phyloP scores from a whole-genome alignment of 2,113 vertebrate species.

The Sclerurus mexicanus region DNA sequence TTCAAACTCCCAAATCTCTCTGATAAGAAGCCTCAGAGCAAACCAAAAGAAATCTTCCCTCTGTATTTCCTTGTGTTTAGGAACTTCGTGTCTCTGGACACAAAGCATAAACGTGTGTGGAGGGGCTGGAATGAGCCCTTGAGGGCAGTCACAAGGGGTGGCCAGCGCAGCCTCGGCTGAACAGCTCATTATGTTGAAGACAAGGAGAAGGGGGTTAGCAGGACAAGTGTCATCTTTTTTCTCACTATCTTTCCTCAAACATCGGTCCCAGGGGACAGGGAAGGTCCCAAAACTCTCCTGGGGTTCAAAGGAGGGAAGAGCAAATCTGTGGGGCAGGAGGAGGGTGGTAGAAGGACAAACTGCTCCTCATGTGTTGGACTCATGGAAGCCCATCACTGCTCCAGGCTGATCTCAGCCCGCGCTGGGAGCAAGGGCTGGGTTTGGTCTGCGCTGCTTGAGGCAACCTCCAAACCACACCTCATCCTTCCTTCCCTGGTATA shows the following conservation, averaged over 20 bases:
- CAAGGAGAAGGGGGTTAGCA: neutral
- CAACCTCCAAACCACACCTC: neutral
- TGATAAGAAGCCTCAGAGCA: neutral
- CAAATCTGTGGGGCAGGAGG: neutral
- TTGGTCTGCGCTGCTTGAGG: neutral
- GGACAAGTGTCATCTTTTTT: neutral
- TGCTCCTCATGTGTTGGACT: accelerated
- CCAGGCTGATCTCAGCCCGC: neutral
- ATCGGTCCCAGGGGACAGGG: neutral
- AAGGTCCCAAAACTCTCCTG: neutral
- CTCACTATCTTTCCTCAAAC: neutral
- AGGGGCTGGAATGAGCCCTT: neutral
- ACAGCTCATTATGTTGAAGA: neutral
- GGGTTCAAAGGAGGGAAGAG: neutral
- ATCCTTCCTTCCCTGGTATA: accelerated
- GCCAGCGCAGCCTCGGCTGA: neutral
- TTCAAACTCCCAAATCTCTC: neutral
- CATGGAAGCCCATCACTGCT: accelerated
- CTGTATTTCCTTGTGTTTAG: neutral
- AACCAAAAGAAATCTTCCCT: neutral
- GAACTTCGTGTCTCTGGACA: neutral
- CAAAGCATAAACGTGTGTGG: neutral
- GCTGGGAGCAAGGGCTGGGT: neutral
- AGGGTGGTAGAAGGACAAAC: neutral
- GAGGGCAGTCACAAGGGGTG: accelerated